These are phyloP conservation scores for Malaclemys terrapin DNA, from an alignment of 2,113 vertebrate genomes.

Conservation along the genomic window DNA sequence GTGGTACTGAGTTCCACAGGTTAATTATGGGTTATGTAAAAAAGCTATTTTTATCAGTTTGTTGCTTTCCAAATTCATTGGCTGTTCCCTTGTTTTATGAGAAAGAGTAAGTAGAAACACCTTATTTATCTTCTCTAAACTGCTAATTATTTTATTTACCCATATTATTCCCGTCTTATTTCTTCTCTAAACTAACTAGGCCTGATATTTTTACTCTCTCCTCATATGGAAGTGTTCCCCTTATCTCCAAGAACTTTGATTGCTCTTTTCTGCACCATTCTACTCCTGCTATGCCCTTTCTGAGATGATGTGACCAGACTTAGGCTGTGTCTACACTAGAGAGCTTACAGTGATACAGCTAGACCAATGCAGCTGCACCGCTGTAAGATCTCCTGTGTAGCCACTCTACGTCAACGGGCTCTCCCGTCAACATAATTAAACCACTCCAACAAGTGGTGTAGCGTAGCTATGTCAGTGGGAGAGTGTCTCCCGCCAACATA, in stretches of 20 bases:
- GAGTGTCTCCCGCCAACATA: too few species aligned
- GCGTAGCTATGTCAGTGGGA: too few species aligned
- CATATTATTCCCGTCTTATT: not conserved
- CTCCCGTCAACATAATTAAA: too few species aligned
- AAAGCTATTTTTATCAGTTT: too few species aligned
- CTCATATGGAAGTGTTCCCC: not conserved
- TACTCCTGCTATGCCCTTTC: not conserved
- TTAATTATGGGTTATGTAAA: too few species aligned
- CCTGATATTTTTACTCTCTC: not conserved
- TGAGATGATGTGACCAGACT: not conserved
- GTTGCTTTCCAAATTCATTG: too few species aligned
- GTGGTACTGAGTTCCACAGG: too few species aligned
- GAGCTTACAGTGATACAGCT: too few species aligned
- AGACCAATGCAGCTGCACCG: too few species aligned
- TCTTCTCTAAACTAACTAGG: not conserved
- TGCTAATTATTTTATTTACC: not conserved
- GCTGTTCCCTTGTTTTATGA: not conserved
- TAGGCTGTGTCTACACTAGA: not conserved
- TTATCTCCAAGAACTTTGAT: not conserved
- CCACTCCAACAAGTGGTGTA: too few species aligned
- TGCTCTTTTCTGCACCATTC: not conserved
- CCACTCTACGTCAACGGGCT: too few species aligned
- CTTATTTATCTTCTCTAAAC: not conserved
- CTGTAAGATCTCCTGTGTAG: too few species aligned
- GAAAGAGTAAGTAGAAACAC: not conserved